phyloP scores from a whole-genome alignment of 2,113 vertebrate species.

The Laterallus jamaicensis region DNA sequence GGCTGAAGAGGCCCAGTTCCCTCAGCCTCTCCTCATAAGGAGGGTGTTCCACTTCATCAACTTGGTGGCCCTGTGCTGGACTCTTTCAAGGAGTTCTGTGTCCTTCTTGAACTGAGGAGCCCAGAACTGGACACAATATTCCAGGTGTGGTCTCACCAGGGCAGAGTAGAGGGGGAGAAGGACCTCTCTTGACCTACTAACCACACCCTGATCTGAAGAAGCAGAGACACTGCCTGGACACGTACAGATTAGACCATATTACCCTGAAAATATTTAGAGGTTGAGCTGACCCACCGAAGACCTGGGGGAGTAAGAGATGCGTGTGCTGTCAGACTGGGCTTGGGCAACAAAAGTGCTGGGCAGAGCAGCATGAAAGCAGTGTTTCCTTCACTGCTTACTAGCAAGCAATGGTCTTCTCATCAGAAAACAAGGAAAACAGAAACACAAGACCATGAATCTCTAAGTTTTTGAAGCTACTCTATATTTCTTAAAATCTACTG shows the following conservation, averaged over 20 bases:
- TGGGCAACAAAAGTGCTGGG: not conserved
- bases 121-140: no score
- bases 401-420: not conserved
- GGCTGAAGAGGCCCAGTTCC: no score
- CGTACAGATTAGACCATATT: not conserved
- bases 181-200: no score
- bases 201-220: not conserved
- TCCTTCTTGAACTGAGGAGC: no score
- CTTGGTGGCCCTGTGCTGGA: no score
- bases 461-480: not conserved
- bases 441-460: not conserved
- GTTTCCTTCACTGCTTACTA: not conserved
- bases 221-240: not conserved
- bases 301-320: not conserved
- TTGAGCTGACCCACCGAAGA: not conserved
- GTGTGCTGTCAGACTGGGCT: not conserved
- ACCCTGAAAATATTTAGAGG: not conserved
- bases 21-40: no score
- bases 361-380: not conserved
- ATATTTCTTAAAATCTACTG: not conserved
- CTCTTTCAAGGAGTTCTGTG: no score
- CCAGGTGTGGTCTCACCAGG: no score
- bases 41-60: no score
- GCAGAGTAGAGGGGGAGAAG: no score
- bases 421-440: not conserved